Conservation (phyloP, 1,140 invertebrate genomes). For the Latrodectus geometricus region DNA sequence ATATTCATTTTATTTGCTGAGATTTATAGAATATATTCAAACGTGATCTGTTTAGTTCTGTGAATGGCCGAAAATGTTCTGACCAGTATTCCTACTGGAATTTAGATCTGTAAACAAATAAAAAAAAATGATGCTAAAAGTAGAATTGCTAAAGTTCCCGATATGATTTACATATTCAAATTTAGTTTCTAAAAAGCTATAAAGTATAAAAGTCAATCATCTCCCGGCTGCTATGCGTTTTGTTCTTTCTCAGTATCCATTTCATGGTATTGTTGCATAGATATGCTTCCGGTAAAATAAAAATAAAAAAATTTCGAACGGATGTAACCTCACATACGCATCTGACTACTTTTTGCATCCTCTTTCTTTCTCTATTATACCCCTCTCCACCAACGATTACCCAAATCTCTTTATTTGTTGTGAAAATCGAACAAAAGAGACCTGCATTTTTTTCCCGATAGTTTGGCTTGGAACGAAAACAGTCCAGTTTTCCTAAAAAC, state of each 20-base stretch:
- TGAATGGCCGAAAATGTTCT: too few relatives aligned
- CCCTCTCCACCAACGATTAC: neutral
- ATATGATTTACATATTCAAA: too few relatives aligned
- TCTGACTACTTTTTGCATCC: constrained; percentile 24
- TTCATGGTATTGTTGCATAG: constrained; percentile 1
- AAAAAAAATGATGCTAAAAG: too few relatives aligned
- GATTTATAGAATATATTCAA: too few relatives aligned
- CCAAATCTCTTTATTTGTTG: neutral
- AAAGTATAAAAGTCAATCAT: too few relatives aligned
- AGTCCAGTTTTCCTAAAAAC: neutral
- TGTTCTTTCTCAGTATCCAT: constrained; percentile 17
- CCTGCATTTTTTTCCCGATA: neutral
- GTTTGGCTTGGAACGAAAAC: neutral
- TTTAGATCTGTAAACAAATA: too few relatives aligned
- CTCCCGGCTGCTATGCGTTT: neutral
- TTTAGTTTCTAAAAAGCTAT: too few relatives aligned
- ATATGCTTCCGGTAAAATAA: constrained; percentile 8
- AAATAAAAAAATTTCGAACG: neutral
- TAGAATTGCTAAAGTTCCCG: too few relatives aligned
- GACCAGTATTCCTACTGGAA: too few relatives aligned
- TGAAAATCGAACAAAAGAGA: neutral
- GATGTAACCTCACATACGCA: constrained; percentile 11
- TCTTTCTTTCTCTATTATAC: neutral
- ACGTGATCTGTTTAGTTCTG: too few relatives aligned
- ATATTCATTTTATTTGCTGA: too few relatives aligned